Base-by-base conservation (phyloP, 2,888 invertebrate genomes). In the Euplexia lucipara region DNA sequence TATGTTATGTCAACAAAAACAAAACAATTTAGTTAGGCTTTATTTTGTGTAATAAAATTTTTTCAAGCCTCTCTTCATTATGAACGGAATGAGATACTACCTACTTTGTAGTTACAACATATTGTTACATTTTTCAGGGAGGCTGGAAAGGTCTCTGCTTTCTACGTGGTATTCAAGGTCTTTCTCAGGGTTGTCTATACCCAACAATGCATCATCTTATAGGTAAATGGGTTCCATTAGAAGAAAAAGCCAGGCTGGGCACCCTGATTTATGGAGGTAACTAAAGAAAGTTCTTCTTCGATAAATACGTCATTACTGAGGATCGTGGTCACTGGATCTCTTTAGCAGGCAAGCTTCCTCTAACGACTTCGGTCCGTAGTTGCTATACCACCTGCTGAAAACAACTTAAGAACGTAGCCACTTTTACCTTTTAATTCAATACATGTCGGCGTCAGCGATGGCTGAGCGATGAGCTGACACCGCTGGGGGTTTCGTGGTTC, bases 181-280 rank as follows among this genome's bases (percentile, higher is more conserved):
- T 97, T 5, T 93, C 95, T 53, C 96, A 97, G 86, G 97, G 97
- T 2, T 93, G 96, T 16, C 87, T 96, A n/a, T 96, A 95, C 48
- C 97, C 97, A 0, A 94, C 95, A 1, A 85, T 96, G 0, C 96
- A 96, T 72, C 95, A 96, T 0, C 87, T 96, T 0, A 86, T 97
- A n/a, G 95, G 96, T 0, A 96, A 96, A 81, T 97, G 97, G 97
- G 90, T 95, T 8, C 97, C 97, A 0, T 89, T 96, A 0, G 92
- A 95, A 10, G 97, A 97, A 84, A 94, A 97, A 68, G 96, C 97
- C 1, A 90, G 96, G 62, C 86, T 97, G 34, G 95, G 96, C 70
- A 96, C 96, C 52, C 95, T 96, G 1, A 82, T 84, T 54, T 84
- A 82, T 53, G 83, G 83, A 35, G 86, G 86, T 84, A 75, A 54